phyloP scores from a whole-genome alignment of 2,888 invertebrate species.

The Amitus sp. region DNA sequence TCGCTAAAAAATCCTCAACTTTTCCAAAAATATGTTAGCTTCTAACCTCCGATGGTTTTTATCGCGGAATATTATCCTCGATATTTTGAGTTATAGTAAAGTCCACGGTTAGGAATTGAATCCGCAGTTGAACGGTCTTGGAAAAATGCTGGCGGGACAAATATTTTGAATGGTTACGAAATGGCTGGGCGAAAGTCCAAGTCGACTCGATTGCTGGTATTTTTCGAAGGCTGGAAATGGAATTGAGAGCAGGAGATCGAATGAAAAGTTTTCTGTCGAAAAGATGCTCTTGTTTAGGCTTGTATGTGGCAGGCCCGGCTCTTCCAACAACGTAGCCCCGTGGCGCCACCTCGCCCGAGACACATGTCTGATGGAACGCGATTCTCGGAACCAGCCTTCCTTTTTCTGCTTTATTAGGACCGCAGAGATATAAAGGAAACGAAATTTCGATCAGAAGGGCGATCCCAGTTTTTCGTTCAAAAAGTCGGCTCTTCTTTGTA shows the following conservation, averaged over 20 bases:
- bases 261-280: too few relatives aligned
- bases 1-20: conserved; percentile 33
- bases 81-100: too few relatives aligned
- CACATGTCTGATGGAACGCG: conserved; percentile 49
- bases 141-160: too few relatives aligned
- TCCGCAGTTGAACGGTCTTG: too few relatives aligned
- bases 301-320: conserved; percentile 54
- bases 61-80: too few relatives aligned
- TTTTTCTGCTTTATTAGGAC: conserved; percentile 47
- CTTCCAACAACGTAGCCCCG: conserved; percentile 52
- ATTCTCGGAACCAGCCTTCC: conserved; percentile 49
- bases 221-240: too few relatives aligned
- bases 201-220: too few relatives aligned
- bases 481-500: conserved; percentile 9
- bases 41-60: too few relatives aligned
- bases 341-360: conserved; percentile 52
- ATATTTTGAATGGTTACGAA: too few relatives aligned
- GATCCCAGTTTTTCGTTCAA: conserved; percentile 24
- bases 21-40: neutral
- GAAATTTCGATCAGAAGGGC: conserved; percentile 33
- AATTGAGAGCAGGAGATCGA: too few relatives aligned
- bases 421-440: conserved; percentile 32
- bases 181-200: too few relatives aligned
- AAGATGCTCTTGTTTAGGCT: conserved; percentile 1
- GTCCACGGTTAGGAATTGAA: conserved; percentile 4